Evolutionary conservation across 1,140 invertebrate genomes (phyloP), one percentile per base, ranked within the genome.

Genomic region (Rhopalosiphum maidis): DNA sequence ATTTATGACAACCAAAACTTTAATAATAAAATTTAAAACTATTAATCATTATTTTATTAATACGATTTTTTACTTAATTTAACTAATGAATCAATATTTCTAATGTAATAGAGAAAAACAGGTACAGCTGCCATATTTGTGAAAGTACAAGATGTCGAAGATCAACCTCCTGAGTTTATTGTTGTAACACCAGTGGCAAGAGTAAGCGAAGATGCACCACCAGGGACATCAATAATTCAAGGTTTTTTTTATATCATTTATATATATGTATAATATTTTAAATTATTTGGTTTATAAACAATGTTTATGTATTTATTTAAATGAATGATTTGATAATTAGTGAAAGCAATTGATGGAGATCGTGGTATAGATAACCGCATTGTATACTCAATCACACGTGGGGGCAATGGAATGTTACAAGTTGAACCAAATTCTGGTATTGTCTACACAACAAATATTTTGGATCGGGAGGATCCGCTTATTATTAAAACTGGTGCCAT

Each of bases 281-380:
- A n/a, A 77, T 0, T 18, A 77, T 77, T n/a, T 77, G 22, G 60
- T 77, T n/a, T 77, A n/a, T 15, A 18, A 77, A 77, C 15, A n/a
- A 77, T 77, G n/a, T 77, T n/a, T 77, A 77, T 77, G 60, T 7
- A 77, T 77, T 68, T 41, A 51, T 94, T 91, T 91, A 37, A 86
- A 55, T 77, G 37, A 48, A 89, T 90, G 86, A 11, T 90, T 90
- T 18, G 35, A 43, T 91, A 86, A n/a, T 21, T 94, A 97, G 98
- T 99, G n/a, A 96, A 97, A 95, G 98, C 98, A 6, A 96, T 99
- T 94, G 98, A 99, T 95, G 98, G 98, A 1, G 98, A 99, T 95
- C 96, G 98, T 94, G 98, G 98, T 0, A 97, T 99, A 93, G 98
- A 99, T 95, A 99, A 99, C 95, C 96, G 96, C 82, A 98, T 99